Evolutionary conservation across 2,888 invertebrate genomes (phyloP).

Genomic region (Drosophila mulleri): DNA sequence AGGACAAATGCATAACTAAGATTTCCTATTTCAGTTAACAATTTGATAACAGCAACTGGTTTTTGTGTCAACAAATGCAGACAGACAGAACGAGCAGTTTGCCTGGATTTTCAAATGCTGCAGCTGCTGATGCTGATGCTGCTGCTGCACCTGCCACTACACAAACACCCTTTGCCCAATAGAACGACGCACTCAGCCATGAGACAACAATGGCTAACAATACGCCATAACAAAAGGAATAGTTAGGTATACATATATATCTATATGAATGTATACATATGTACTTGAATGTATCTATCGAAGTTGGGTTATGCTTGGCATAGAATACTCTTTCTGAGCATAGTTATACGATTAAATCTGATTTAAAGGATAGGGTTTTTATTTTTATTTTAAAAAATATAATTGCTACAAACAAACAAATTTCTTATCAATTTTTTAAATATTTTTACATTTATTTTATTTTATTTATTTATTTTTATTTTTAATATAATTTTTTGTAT

Average conservation of each 20-base stretch:
- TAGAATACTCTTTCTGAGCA: background rate
- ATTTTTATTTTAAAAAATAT: too few relatives aligned
- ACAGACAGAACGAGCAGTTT: conserved; percentile 44
- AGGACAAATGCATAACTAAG: conserved; percentile 72
- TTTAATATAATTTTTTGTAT: too few relatives aligned
- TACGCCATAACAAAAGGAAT: conserved; percentile 56
- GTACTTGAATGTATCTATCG: background rate
- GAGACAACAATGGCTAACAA: conserved; percentile 66
- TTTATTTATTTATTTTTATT: too few relatives aligned
- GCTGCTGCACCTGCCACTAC: conserved; percentile 3
- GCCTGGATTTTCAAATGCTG: conserved; percentile 34
- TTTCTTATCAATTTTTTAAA: too few relatives aligned
- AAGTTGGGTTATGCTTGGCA: background rate
- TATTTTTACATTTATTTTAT: too few relatives aligned
- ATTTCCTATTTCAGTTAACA: conserved; percentile 80
- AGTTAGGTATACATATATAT: background rate
- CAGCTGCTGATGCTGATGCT: conserved; percentile 2
- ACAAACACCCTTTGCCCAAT: conserved; percentile 11
- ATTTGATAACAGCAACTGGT: conserved; percentile 72
- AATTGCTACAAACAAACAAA: too few relatives aligned
- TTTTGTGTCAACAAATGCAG: conserved; percentile 62
- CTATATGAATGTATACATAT: background rate
- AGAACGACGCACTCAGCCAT: conserved; percentile 58
- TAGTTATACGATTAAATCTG: too few relatives aligned
- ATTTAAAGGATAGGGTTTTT: too few relatives aligned